Evolutionary conservation across 2,888 invertebrate species (phyloP), one percentile per base, ranked within the genome.

Genomic region (Epirrhoe tristata): DNA sequence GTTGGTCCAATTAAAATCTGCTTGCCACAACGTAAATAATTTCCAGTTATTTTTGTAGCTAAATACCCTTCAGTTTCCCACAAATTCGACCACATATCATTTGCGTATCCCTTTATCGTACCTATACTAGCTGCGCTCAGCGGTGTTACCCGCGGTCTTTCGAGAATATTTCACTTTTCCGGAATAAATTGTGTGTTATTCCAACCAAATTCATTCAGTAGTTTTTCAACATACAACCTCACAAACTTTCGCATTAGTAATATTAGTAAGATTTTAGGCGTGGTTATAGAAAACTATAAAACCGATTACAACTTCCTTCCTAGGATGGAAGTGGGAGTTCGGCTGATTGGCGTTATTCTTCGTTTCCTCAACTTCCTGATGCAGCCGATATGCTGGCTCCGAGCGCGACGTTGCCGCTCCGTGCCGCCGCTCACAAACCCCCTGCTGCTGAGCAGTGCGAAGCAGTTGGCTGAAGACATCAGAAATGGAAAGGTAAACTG

Each of bases 401-500:
- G 80, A 1, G 73, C 82, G 4, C 78, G 86, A 16, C 78, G 80
- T 62, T 71, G 72, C 12, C 75, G 80, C 6, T 76, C 75, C 0
- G 79, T 88, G 68, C 81, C 82, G 16, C 90, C 93, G 0, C 87
- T 94, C 0, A 81, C 77, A 16, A 88, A 94, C 75, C 86, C 91
- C 0, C 68, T 96, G 36, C 90, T 96, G 14, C 78, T 94, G 64
- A 85, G 91, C 65, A 94, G 95, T 75, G 96, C 95, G 0, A 86
- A 88, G 0, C 89, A 94, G 53, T 83, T 96, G 34, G 95, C 96
- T 0, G 88, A 86, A 16, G 94, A 91, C 74, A 95, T 97, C 60
- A 90, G 95, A 64, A 89, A 75, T 43, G 94, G 91, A 80, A 90
- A 95, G 88, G 96, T 95, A 79, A 24, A 24, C 24, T 24, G 24